Evolutionary conservation across 2,888 invertebrate species (phyloP).

Genomic region (Tenthredo scrophulariae): DNA sequence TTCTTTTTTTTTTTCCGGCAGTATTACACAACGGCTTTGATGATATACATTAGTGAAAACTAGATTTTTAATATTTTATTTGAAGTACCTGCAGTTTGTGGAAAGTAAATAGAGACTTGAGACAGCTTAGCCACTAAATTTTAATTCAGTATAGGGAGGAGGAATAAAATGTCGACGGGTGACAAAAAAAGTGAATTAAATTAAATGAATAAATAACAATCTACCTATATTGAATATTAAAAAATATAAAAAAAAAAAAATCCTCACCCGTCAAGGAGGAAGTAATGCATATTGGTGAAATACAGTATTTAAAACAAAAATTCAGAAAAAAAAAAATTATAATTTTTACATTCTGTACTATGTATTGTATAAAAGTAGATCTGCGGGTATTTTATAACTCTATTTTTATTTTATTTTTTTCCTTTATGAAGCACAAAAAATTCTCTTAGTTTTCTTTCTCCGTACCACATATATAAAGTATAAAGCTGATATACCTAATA

Average conservation of each 20-base stretch:
- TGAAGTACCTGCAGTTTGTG: constrained; percentile 46
- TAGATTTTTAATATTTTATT: constrained; percentile 42
- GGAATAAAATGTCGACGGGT: not conserved
- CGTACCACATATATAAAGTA: constrained; percentile 18
- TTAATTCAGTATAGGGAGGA: not conserved
- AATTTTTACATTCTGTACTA: constrained; percentile 48
- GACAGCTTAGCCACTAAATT: constrained; percentile 43
- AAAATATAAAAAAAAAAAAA: not conserved
- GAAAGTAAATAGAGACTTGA: constrained; percentile 38
- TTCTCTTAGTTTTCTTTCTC: constrained; percentile 30
- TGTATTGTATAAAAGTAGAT: constrained; percentile 42
- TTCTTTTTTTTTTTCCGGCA: not conserved
- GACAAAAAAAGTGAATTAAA: not conserved
- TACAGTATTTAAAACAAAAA: constrained; percentile 47
- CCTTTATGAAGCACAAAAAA: constrained; percentile 11
- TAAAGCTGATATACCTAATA: constrained; percentile 41
- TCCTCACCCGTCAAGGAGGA: constrained; percentile 3
- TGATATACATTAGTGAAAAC: not conserved
- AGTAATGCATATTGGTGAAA: constrained; percentile 40
- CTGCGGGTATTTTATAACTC: constrained; percentile 46
- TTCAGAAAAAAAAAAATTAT: constrained; percentile 6
- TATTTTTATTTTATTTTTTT: not conserved
- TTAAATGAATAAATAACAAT: not conserved
- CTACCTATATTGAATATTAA: not conserved
- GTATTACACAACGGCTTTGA: constrained; percentile 30